These are phyloP conservation scores for Silurus glanis DNA, from an alignment of 2,113 vertebrate species.

Conservation along the genomic window DNA sequence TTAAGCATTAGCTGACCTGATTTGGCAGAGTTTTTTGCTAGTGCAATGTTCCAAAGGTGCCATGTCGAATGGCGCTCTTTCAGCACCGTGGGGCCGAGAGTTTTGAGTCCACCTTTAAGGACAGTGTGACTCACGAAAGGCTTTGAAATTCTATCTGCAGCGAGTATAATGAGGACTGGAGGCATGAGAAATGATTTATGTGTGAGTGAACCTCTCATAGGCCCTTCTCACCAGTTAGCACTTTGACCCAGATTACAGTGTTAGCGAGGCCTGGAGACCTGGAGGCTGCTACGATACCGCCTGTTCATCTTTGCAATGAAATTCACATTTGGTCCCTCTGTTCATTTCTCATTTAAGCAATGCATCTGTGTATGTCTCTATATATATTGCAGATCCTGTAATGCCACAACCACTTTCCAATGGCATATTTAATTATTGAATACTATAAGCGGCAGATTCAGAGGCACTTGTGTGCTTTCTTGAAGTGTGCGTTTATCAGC, in stretches of 20 bases:
- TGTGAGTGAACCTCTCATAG: conserved; percentile 57
- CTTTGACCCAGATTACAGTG: conserved; percentile 73
- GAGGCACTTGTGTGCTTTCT: neutral
- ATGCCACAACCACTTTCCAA: neutral
- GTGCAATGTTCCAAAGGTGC: conserved; percentile 35
- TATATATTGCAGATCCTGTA: neutral
- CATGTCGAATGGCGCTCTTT: conserved; percentile 17
- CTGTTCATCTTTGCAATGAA: conserved; percentile 51
- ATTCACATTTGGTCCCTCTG: conserved; percentile 37
- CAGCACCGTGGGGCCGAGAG: conserved; percentile 8
- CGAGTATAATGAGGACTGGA: conserved; percentile 57
- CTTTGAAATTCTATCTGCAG: conserved; percentile 45
- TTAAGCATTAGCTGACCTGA: conserved; percentile 23
- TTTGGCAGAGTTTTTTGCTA: neutral
- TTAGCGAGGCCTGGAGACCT: conserved; percentile 54
- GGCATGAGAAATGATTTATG: conserved; percentile 58
- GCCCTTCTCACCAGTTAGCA: conserved; percentile 65
- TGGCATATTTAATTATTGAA: conserved; percentile 1
- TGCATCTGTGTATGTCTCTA: neutral
- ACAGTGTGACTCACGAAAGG: conserved; percentile 42
- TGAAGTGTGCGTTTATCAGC: neutral
- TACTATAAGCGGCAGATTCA: conserved; percentile 20
- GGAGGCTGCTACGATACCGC: conserved; percentile 44
- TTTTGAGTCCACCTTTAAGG: conserved; percentile 50
- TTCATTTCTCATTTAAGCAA: neutral